Evolutionary conservation across 2,888 invertebrate species (phyloP).

Genomic region (Sinelater perroti): DNA sequence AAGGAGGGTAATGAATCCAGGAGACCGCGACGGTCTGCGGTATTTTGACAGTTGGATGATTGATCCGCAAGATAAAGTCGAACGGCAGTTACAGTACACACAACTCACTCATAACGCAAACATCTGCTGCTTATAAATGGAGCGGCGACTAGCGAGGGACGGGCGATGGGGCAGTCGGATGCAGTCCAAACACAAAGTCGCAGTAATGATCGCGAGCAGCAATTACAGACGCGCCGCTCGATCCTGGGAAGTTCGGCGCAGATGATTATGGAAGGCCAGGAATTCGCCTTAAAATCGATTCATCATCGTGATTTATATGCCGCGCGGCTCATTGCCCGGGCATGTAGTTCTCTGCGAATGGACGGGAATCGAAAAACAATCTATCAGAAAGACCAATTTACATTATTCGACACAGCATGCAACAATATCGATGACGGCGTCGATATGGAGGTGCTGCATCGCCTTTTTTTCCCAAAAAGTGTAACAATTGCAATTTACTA

Average conservation of each 20-base stretch:
- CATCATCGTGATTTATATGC: constrained; percentile 34
- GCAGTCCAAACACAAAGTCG: too few species aligned
- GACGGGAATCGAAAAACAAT: constrained; percentile 31
- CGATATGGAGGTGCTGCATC: too few species aligned
- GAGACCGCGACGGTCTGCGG: constrained; percentile 11
- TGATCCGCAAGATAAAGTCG: constrained; percentile 34
- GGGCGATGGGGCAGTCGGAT: too few species aligned
- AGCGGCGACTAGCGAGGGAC: too few species aligned
- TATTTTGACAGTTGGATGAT: constrained; percentile 38
- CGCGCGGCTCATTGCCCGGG: constrained; percentile 8
- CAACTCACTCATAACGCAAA: constrained; percentile 24
- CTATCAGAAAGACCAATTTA: constrained; percentile 27
- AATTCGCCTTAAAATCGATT: constrained; percentile 30
- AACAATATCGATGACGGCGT: constrained; percentile 11
- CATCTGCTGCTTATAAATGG: constrained; percentile 27
- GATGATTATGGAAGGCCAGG: constrained; percentile 15
- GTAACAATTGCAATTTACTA: too few species aligned
- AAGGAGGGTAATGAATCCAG: constrained; percentile 29
- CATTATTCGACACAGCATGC: constrained; percentile 26
- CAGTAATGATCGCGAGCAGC: too few species aligned
- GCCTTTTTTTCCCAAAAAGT: too few species aligned
- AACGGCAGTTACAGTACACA: constrained; percentile 31
- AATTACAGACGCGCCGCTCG: neutral
- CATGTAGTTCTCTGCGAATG: constrained; percentile 25
- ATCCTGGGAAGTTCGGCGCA: constrained; percentile 4